Evolutionary conservation across 2,797 vertebrate genomes (phyloP).

Genomic region (Uromys caudimaculatus): DNA sequence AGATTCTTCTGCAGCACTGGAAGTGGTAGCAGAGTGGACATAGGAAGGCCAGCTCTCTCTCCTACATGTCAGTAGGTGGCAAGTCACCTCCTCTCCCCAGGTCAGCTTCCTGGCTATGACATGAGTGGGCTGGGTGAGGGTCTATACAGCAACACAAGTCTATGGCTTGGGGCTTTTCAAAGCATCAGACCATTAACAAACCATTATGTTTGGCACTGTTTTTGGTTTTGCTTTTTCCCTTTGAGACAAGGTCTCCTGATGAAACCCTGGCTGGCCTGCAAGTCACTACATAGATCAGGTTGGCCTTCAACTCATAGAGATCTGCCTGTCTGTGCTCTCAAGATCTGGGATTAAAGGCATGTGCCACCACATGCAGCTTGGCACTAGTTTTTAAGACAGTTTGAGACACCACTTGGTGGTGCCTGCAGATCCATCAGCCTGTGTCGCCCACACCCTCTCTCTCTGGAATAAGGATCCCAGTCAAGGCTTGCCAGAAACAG

Average conservation of each 20-base stretch:
- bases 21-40: neutral
- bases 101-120: neutral
- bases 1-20: neutral
- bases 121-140: neutral
- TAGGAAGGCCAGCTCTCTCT: neutral
- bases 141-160: neutral
- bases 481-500: constrained; percentile 29
- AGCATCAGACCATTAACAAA: constrained; percentile 37
- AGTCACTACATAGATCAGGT: neutral
- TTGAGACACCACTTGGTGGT: constrained; percentile 27
- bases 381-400: neutral
- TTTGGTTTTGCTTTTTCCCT: neutral
- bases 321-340: neutral
- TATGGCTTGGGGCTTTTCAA: constrained; percentile 51
- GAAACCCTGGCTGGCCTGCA: neutral
- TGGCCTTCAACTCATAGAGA: neutral
- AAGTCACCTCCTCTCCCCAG: neutral
- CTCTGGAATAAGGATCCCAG: neutral
- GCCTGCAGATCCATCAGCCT: neutral
- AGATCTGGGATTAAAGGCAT: neutral
- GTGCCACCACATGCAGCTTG: neutral
- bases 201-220: constrained; percentile 5
- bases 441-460: neutral
- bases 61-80: neutral
- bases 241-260: neutral